Conservation (phyloP, 2,113 vertebrate genomes). For the Lynx canadensis region DNA sequence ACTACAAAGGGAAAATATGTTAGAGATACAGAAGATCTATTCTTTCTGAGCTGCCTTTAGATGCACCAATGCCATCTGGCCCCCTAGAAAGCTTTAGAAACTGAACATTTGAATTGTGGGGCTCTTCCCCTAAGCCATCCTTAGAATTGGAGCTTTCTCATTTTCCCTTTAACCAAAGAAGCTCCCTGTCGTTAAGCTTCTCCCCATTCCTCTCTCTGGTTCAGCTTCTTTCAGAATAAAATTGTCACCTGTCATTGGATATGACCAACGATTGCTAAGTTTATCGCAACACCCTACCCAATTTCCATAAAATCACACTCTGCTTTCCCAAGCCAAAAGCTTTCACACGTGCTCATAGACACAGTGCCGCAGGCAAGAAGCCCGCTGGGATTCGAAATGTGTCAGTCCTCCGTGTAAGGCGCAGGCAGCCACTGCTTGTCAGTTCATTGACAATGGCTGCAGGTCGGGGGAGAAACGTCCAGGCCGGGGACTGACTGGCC, state of each 20-base stretch:
- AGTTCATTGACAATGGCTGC: not conserved
- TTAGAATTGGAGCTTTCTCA: not conserved
- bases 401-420: not conserved
- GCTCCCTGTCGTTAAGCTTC: not conserved
- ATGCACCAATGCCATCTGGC: not conserved
- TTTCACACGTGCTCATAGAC: not conserved
- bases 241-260: constrained; percentile 44
- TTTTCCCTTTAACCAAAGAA: not conserved
- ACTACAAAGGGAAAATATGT: not conserved
- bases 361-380: not conserved
- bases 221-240: constrained; percentile 49
- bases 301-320: constrained; percentile 58
- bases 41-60: not conserved
- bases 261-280: not conserved
- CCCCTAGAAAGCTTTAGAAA: not conserved
- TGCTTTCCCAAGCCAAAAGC: constrained; percentile 15
- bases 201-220: not conserved
- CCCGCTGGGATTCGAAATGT: not conserved
- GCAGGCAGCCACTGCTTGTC: not conserved
- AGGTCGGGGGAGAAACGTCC: too few relatives aligned
- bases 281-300: constrained; percentile 16
- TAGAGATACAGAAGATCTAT: not conserved
- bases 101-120: not conserved
- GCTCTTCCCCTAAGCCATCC: not conserved
- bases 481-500: not conserved